A percentile compares a stretch with the other conserved stretches of the same genome.
These are phyloP conservation scores for Sinocyclocheilus anshuiensis DNA, from an alignment of 2,113 vertebrate genomes.

Conservation along the genomic window DNA sequence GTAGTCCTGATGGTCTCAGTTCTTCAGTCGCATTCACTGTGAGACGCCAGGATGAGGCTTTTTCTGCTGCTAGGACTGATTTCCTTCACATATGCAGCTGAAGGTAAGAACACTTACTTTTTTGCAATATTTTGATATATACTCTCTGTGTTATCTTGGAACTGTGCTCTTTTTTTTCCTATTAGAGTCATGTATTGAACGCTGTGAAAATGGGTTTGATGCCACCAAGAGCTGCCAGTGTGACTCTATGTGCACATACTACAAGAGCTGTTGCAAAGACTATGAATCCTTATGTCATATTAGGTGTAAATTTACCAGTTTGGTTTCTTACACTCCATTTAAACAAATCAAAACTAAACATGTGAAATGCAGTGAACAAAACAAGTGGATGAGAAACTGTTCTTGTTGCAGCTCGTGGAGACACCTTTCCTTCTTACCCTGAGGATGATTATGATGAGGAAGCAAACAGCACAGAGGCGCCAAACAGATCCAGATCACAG, in stretches of 20 bases:
- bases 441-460: slow-evolving; percentile 81
- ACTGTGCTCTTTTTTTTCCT: neutral
- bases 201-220: slow-evolving; percentile 84
- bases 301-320: slow-evolving; percentile 74
- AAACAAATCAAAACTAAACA: neutral
- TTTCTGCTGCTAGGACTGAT: slow-evolving; percentile 32
- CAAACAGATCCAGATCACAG: neutral
- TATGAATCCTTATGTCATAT: slow-evolving; percentile 76
- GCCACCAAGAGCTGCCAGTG: slow-evolving; percentile 83
- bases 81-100: slow-evolving; percentile 50
- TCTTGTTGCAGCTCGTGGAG: slow-evolving; percentile 81
- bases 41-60: slow-evolving; percentile 67
- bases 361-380: neutral
- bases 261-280: slow-evolving; percentile 91
- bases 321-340: neutral
- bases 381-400: neutral
- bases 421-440: slow-evolving; percentile 80
- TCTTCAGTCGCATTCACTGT: slow-evolving; percentile 52
- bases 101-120: slow-evolving; percentile 62
- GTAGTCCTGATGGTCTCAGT: slow-evolving; percentile 37
- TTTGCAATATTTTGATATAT: neutral
- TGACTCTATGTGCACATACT: slow-evolving; percentile 89
- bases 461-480: slow-evolving; percentile 42
- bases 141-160: neutral
- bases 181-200: slow-evolving; percentile 85